A percentile compares a stretch with the other conserved stretches of the same genome.
Conservation (phyloP, 53 echinoderm and acorn worm genomes). For the Arbacia lixula region DNA sequence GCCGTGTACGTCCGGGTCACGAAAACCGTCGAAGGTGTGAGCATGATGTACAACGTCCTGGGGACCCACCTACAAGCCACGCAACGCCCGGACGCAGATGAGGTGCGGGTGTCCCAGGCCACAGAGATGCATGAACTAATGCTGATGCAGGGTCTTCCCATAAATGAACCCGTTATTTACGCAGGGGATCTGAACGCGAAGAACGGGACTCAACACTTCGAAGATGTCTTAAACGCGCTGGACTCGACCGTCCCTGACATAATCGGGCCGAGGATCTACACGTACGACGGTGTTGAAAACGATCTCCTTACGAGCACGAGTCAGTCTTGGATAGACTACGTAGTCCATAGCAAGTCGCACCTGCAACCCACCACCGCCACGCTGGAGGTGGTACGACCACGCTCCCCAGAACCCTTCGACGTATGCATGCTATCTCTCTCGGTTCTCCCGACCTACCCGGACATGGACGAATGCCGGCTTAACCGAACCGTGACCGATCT, state of each 20-base stretch:
- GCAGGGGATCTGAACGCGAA: constrained; percentile 69
- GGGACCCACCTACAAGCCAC: constrained; percentile 85
- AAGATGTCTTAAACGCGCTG: constrained; percentile 45
- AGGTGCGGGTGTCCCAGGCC: constrained; percentile 61
- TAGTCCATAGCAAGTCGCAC: constrained; percentile 59
- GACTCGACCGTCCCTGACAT: constrained; percentile 60
- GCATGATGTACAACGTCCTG: constrained; percentile 76
- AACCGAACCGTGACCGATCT: constrained; percentile 62
- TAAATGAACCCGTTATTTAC: constrained; percentile 69
- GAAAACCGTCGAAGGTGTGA: constrained; percentile 70
- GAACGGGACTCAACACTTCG: constrained; percentile 45
- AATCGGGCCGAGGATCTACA: constrained; percentile 61
- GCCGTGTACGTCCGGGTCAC: constrained; percentile 84
- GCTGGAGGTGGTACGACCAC: constrained; percentile 56
- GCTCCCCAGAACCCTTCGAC: constrained; percentile 53
- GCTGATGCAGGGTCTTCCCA: constrained; percentile 57
- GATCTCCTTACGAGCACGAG: constrained; percentile 58
- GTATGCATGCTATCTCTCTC: constrained; percentile 59
- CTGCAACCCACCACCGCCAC: constrained; percentile 55
- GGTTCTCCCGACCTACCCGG: constrained; percentile 56
- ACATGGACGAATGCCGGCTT: constrained; percentile 54
- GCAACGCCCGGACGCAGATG: neutral
- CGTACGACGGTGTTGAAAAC: constrained; percentile 74
- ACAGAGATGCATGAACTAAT: constrained; percentile 64
- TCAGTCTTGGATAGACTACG: constrained; percentile 72